Base-by-base conservation (phyloP, 2,888 invertebrate genomes). In the Pelosia muscerda region DNA sequence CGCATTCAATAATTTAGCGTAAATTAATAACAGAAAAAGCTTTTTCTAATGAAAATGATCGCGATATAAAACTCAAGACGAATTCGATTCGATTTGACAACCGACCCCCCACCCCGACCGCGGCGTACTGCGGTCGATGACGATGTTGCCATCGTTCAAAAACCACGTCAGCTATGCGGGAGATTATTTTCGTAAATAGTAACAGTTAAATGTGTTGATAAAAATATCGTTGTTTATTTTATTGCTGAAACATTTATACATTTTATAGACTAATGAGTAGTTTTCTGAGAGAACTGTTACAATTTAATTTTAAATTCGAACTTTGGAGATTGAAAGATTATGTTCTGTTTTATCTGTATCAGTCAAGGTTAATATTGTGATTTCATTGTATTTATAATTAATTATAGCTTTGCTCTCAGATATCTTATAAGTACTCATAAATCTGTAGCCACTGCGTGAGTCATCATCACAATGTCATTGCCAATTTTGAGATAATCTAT, bases 41-140 rank as follows among this genome's bases (percentile, higher is more conserved):
- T 86, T 86, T 86, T 84, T 86, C 82, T 66, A 85, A 86, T 81
- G 81, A 74, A 89, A 91, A 88, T 87, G 84, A 88, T 90, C 76
- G 86, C 88, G 84, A 89, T 84, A 82, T 81, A 86, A 85, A 87
- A 85, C 83, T 83, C 84, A 81, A 82, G 77, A 81, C 74, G 77
- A 73, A n/a, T n/a, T n/a, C 81, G 89, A 91, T 91, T 89, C 85
- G 83, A 88, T 91, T 91, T 94, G 94, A 93, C 93, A 93, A 85
- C 82, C 82, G 81, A 76, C 88, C 83, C 87, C 88, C 85, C 86
- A 65, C 84, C 83, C 86, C 88, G 81, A 86, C 72, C 79, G 75
- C 79, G 71, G 81, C 77, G 76, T 75, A 84, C 81, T 81, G 87
- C 93, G 93, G 93, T 93, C 94, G 93, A 94, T 93, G 68, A 66